These are phyloP conservation scores for Chamaetylas fuelleborni DNA, from an alignment of 2,113 vertebrate genomes.

Conservation along the genomic window DNA sequence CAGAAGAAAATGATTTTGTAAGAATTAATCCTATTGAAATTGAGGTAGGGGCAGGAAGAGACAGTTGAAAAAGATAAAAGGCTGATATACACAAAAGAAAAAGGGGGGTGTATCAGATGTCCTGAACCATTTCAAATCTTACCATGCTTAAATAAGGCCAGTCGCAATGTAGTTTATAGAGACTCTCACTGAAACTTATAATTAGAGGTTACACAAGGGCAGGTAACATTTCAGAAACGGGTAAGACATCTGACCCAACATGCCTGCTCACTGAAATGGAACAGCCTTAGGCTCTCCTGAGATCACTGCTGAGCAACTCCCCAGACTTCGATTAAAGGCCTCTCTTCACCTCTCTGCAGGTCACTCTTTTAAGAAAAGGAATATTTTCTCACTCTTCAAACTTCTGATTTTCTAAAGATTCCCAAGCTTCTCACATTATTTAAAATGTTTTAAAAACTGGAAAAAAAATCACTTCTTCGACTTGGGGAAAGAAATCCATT, in stretches of 20 bases:
- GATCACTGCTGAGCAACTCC: neutral
- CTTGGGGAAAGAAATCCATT: neutral
- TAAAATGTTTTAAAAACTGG: neutral
- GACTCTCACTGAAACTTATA: slow-evolving; percentile 24
- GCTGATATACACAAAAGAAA: neutral
- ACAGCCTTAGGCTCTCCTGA: slow-evolving; percentile 27
- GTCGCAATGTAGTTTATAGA: slow-evolving; percentile 13
- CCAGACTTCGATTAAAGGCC: neutral
- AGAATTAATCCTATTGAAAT: neutral
- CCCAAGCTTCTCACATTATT: neutral
- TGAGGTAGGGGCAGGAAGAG: neutral
- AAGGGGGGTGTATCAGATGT: neutral
- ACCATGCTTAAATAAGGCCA: neutral
- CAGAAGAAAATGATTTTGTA: neutral
- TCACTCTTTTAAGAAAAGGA: neutral
- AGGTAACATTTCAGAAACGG: slow-evolving; percentile 48
- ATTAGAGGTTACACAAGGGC: slow-evolving; percentile 61
- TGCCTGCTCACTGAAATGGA: slow-evolving; percentile 21
- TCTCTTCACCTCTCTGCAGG: neutral
- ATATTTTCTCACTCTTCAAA: neutral
- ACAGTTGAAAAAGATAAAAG: neutral
- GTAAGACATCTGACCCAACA: slow-evolving; percentile 20
- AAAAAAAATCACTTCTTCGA: neutral
- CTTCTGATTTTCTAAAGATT: neutral
- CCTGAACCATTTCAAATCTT: neutral